Conservation (phyloP, 2,797 vertebrate genomes). For the Menidia menidia region DNA sequence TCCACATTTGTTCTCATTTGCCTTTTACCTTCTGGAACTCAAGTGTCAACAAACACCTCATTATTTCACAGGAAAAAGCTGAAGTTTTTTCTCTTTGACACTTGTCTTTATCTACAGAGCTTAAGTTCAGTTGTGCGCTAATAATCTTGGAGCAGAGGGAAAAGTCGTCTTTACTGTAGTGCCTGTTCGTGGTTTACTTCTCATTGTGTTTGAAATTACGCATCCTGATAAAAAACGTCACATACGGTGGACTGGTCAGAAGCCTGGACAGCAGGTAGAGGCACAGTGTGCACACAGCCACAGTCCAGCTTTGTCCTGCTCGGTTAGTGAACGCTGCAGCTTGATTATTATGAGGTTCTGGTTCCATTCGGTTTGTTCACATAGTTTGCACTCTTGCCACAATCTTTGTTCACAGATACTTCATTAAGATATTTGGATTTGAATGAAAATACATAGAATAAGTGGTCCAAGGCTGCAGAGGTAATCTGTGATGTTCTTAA, state of each 20-base stretch:
- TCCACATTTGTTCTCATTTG: constrained; percentile 31
- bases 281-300: constrained; percentile 19
- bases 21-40: constrained; percentile 30
- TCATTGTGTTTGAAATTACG: constrained; percentile 35
- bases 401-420: constrained; percentile 25
- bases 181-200: constrained; percentile 49
- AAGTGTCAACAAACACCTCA: constrained; percentile 39
- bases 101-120: constrained; percentile 28
- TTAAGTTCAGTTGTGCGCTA: constrained; percentile 23
- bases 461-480: constrained; percentile 10
- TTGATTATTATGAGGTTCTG: constrained; percentile 16
- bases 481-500: constrained; percentile 2
- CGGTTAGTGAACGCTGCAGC: constrained; percentile 7
- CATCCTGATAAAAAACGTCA: constrained; percentile 34
- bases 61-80: constrained; percentile 38
- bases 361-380: neutral
- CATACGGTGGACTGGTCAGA: constrained; percentile 23
- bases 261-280: constrained; percentile 33
- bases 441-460: constrained; percentile 26
- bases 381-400: constrained; percentile 27
- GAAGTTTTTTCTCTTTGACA: constrained; percentile 21
- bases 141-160: constrained; percentile 20
- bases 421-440: constrained; percentile 26
- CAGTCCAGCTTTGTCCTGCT: constrained; percentile 22
- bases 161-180: constrained; percentile 47